Conservation (phyloP, 2,113 vertebrate genomes). For the Nesospiza acunhae region DNA sequence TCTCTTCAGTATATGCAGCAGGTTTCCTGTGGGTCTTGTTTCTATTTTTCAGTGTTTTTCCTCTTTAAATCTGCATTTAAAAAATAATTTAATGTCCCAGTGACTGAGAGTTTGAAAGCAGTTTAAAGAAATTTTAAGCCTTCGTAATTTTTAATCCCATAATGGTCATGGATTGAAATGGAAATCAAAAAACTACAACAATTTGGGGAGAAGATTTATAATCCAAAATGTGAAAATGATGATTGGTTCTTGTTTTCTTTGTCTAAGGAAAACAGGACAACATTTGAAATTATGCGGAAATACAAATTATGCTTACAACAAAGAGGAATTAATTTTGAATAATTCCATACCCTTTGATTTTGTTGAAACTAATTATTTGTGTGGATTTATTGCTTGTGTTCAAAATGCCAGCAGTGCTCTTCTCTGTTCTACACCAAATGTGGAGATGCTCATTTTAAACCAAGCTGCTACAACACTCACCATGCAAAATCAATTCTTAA, state of each 20-base stretch:
- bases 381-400: background rate
- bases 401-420: background rate
- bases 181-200: slow-evolving; percentile 8
- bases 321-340: background rate
- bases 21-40: background rate
- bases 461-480: background rate
- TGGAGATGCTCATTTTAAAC: background rate
- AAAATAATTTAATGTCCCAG: background rate
- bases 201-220: slow-evolving; percentile 1
- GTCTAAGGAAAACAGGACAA: background rate
- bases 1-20: background rate
- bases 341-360: slow-evolving; percentile 10
- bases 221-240: slow-evolving; percentile 2
- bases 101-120: slow-evolving; percentile 21
- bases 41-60: background rate
- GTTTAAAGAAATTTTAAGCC: slow-evolving; percentile 43
- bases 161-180: slow-evolving; percentile 24
- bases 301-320: background rate
- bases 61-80: slow-evolving; percentile 8
- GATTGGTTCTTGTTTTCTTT: slow-evolving; percentile 3
- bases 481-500: background rate
- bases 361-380: background rate
- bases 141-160: background rate
- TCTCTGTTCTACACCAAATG: background rate
- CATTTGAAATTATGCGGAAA: background rate